Evolutionary conservation across 2,113 vertebrate species (phyloP), one percentile per base, ranked within the genome.

Genomic region (Leuciscus idus): DNA sequence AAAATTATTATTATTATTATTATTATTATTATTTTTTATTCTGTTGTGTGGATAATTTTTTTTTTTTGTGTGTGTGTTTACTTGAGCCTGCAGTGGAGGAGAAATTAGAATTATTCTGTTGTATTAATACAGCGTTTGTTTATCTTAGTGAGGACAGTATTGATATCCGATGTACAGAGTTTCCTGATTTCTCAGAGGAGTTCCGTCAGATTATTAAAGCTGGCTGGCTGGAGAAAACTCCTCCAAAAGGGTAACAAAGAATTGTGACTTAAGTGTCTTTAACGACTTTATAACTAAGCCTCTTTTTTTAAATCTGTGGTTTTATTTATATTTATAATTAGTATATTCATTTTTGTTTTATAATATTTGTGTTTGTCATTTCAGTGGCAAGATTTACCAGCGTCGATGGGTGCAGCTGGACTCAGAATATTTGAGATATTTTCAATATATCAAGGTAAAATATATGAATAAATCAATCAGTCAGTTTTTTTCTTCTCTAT

Each of bases 211-310:
- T 94, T 89, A 86, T 95, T 91, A 94, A 92, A 87, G 91, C 82
- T 0, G 96, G 96, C 6, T 96, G 96, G 96, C 90, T 96, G 90
- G 95, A 96, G 89, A 96, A 96, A 93, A 96, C 95, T 88, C 95
- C 96, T 0, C 96, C 96, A 0, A 95, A 96, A 86, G 95, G 95
- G 96, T 97, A 64, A 78, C 84, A 64, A 19, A 61, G 6, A 80
- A 43, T 11, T 21, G 33, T 3, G 5, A 77, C 4, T 19, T 36
- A 15, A 33, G 19, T 36, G 17, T 48, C 30, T 57, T 19, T 68
- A 9, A 33, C 0, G 0, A n/a, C 0, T n/a, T 6, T n/a, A 61
- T 61, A 61, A 10, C 23, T 8, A 61, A 61, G 23, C 23, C 61
- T 64, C 1, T 26, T 64, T 64, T 61, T 36, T 72, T 39, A 43